Conservation (phyloP, 2,888 invertebrate species). For the Malthinus flaveolus region DNA sequence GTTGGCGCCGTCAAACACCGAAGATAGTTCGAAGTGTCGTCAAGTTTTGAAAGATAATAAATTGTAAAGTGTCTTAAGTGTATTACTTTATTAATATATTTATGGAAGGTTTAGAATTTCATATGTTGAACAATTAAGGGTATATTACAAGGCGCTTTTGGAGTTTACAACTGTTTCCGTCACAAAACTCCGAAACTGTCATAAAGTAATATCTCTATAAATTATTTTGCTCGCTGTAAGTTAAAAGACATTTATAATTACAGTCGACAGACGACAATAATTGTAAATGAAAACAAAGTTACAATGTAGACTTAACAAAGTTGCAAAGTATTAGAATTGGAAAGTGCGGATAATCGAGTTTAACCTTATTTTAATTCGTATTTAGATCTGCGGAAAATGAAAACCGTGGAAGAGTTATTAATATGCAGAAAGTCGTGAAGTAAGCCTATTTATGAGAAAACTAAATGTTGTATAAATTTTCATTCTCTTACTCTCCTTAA, state of each 20-base stretch:
- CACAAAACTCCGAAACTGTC: conserved; percentile 5
- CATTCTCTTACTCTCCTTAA: no score
- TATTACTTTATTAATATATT: no score
- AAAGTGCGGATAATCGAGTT: conserved; percentile 28
- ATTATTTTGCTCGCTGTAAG: conserved; percentile 9
- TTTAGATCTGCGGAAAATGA: conserved; percentile 25
- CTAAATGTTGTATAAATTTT: conserved; percentile 7
- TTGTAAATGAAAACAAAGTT: conserved; percentile 24
- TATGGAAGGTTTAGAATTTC: conserved; percentile 18
- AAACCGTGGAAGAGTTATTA: conserved; percentile 24
- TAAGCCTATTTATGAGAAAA: conserved; percentile 22
- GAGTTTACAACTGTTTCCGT: conserved; percentile 6
- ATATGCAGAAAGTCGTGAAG: conserved; percentile 22
- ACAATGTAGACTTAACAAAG: conserved; percentile 19
- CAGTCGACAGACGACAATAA: conserved; percentile 20
- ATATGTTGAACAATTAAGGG: conserved; percentile 18
- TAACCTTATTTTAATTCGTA: conserved; percentile 25
- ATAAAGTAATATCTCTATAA: conserved; percentile 8
- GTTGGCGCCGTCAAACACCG: no score
- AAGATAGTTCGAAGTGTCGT: no score
- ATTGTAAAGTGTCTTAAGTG: no score
- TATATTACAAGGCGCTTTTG: conserved; percentile 12
- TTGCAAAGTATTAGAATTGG: conserved; percentile 26
- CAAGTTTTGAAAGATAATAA: no score
- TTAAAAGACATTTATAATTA: conserved; percentile 18